phyloP scores from a whole-genome alignment of 2,797 vertebrate species.

The Aselliscus stoliczkanus region DNA sequence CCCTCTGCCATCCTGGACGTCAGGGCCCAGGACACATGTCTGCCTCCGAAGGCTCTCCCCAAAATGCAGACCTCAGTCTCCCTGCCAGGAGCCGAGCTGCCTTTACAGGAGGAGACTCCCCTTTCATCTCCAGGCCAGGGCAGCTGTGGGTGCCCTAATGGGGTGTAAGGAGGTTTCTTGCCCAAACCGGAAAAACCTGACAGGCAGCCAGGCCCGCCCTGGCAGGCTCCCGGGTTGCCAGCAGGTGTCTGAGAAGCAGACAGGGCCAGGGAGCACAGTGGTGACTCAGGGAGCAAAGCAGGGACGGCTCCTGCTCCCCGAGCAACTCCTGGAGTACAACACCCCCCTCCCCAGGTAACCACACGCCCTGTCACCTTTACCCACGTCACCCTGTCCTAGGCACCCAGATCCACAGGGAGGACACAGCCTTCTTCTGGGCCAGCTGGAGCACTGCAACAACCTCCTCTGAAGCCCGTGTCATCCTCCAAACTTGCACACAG shows the following conservation, averaged over 20 bases:
- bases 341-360: neutral
- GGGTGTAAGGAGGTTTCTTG: neutral
- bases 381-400: too few relatives aligned
- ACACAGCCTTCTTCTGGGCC: neutral
- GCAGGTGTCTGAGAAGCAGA: neutral
- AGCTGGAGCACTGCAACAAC: neutral
- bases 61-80: accelerated
- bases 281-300: too few relatives aligned
- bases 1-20: neutral
- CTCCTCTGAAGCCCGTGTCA: neutral
- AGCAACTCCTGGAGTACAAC: neutral
- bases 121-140: neutral
- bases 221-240: neutral
- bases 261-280: neutral
- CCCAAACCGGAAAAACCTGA: slow-evolving; percentile 53
- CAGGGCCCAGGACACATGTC: neutral
- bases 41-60: neutral
- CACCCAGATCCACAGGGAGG: neutral
- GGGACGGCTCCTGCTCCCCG: neutral
- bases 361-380: neutral
- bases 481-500: neutral
- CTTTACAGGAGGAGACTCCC: neutral
- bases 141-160: neutral
- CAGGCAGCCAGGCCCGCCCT: neutral
- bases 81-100: neutral